phyloP scores from a whole-genome alignment of 2,797 vertebrate genomes.

The Microcaecilia unicolor region DNA sequence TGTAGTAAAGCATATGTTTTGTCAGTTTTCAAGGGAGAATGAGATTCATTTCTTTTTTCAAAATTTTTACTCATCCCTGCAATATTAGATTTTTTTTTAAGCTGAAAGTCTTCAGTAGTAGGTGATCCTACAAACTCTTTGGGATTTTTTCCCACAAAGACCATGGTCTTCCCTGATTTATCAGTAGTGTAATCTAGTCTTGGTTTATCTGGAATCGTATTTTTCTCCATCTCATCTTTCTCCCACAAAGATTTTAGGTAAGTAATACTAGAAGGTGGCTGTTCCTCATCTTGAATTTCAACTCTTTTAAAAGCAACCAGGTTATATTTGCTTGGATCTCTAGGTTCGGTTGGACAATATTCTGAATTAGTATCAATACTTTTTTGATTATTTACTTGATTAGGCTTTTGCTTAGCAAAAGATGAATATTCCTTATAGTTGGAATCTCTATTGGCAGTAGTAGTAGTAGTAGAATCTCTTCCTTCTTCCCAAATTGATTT shows the following conservation, averaged over 20 bases:
- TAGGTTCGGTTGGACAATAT: background rate
- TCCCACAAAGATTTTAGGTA: conserved; percentile 59
- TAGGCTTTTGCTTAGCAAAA: background rate
- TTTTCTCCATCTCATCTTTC: conserved; percentile 37
- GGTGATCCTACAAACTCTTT: background rate
- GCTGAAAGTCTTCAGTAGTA: background rate
- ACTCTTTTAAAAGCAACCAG: conserved; percentile 18
- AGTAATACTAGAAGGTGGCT: conserved; percentile 43
- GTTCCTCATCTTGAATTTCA: conserved; percentile 31
- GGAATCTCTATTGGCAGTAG: conserved; percentile 32
- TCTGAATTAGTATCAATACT: background rate
- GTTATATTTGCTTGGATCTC: conserved; percentile 10
- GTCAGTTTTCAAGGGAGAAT: conserved; percentile 9
- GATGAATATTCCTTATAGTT: too few species aligned
- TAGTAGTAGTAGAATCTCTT: too few species aligned
- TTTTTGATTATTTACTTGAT: conserved; percentile 1
- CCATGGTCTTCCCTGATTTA: background rate
- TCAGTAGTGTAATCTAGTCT: conserved; percentile 18
- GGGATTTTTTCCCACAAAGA: conserved; percentile 6
- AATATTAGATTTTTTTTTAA: background rate
- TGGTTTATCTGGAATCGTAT: conserved; percentile 11
- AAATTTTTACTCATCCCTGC: conserved; percentile 2
- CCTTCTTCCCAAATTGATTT: conserved; percentile 78
- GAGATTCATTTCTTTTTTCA: conserved; percentile 5
- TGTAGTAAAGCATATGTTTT: conserved; percentile 3